phyloP scores from a whole-genome alignment of 2,113 vertebrate species.

The Turdus rufiventris region DNA sequence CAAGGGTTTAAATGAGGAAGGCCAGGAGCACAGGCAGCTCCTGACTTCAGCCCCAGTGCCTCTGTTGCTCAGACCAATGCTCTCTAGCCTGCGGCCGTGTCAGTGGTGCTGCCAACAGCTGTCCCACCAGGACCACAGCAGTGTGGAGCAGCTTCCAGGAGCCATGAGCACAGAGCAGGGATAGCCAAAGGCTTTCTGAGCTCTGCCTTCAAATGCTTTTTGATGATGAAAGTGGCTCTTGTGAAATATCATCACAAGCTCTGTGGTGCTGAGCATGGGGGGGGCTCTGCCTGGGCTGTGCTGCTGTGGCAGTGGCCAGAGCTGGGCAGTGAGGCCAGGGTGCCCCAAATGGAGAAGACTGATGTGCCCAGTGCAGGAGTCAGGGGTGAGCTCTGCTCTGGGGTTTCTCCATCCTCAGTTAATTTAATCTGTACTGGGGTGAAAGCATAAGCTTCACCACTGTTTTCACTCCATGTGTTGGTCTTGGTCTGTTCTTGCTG shows the following conservation, averaged over 20 bases:
- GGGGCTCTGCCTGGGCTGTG: background rate
- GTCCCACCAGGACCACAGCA: fast-evolving
- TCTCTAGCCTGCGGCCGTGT: background rate
- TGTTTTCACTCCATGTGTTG: background rate
- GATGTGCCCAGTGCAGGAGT: background rate
- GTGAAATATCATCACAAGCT: background rate
- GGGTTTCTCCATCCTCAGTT: background rate
- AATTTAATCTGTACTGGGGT: background rate
- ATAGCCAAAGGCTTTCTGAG: background rate
- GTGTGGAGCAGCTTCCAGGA: background rate
- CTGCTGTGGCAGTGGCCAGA: background rate
- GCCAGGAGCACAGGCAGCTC: background rate
- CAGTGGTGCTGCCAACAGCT: background rate
- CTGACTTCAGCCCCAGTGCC: background rate
- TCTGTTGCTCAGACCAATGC: background rate
- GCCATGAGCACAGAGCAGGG: background rate
- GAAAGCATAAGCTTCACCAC: background rate
- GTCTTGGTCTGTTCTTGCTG: background rate
- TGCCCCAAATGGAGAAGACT: background rate
- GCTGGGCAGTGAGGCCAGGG: background rate
- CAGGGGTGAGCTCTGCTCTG: background rate
- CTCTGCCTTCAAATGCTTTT: background rate
- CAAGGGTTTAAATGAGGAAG: background rate
- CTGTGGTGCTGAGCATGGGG: background rate
- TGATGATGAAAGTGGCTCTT: background rate